Base-by-base conservation (phyloP, 2,113 vertebrate species). In the rat (Rattus norvegicus) region DNA sequence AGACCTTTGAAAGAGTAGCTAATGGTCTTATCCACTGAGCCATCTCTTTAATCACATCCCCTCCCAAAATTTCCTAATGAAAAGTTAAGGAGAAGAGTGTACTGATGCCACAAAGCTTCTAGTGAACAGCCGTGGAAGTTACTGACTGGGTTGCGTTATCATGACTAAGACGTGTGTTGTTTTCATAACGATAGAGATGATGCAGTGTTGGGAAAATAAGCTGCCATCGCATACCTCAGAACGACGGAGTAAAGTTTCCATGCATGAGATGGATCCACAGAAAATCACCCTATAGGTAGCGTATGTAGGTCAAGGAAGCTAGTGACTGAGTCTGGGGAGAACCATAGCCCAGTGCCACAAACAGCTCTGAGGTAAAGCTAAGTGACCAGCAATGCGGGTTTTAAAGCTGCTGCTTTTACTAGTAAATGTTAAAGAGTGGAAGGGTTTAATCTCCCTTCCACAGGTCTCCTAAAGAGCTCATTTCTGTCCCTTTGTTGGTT, bases 401-500 rank as follows among this genome's bases (percentile, higher is more conserved):
- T 47, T 7, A 54, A 5, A 5, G 10, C n/a, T 49, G n/a, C 4
- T 63, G 61, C 75, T 79, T 88, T 85, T 67, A 3, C 70, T 90
- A 43, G n/a, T 63, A 61, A 72, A 90, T 69, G 54, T 59, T 36
- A 47, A 72, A 92, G 79, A 61, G 56, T 24, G 52, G 16, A 89
- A 61, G 22, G 81, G 47, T 75, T 72, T 24, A 59, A 36, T 65
- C 36, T 85, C 56, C 47, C 93, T 59, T 12, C 49, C 54, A 67
- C 30, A 73, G 87, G 73, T 61, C 52, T 76, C 70, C 72, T 39
- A 2, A 54, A 79, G 69, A 56, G 61, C 19, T 39, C 76, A 6
- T 59, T 73, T 95, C 92, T 97, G 39, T 69, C 70, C 63, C 70
- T 69, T 67, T 70, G 88, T 63, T 54, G 63, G 49, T 90, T n/a